Percentiles rank a stretch among this genome's conserved stretches.
Evolutionary conservation across 2,113 vertebrate genomes (phyloP).

Genomic region (Hylia prasina): DNA sequence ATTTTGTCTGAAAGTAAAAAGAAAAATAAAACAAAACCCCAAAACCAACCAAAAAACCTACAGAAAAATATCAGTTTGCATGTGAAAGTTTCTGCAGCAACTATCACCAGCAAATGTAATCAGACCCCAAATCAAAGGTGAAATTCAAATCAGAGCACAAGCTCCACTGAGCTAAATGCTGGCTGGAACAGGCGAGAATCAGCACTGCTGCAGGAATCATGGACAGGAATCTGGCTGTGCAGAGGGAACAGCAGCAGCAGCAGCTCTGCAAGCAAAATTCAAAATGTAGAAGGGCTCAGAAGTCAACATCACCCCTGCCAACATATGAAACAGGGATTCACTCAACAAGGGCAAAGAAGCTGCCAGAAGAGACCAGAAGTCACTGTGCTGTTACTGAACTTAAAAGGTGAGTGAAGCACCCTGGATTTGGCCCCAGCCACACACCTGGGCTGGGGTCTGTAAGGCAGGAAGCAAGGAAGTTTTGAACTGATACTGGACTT

Average conservation of each 20-base stretch:
- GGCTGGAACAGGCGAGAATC: neutral
- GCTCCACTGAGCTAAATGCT: neutral
- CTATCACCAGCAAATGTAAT: neutral
- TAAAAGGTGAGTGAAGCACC: neutral
- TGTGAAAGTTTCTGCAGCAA: neutral
- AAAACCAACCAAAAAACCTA: neutral
- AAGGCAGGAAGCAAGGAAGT: neutral
- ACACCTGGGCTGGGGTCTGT: neutral
- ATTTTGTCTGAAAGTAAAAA: neutral
- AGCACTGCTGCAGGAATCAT: neutral
- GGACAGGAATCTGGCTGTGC: neutral
- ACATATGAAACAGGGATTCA: neutral
- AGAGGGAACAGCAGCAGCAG: neutral
- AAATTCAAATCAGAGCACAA: neutral
- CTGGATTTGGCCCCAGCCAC: neutral
- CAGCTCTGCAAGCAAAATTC: neutral
- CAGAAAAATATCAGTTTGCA: neutral
- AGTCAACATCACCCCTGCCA: neutral
- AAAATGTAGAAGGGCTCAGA: neutral
- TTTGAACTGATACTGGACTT: neutral
- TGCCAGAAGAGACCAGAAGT: neutral
- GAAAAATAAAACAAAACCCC: neutral
- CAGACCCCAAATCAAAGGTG: neutral
- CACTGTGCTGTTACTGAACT: rapidly evolving
- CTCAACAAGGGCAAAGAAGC: neutral